phyloP scores from a whole-genome alignment of 2,888 invertebrate species.

The Neoitamus cyanurus region DNA sequence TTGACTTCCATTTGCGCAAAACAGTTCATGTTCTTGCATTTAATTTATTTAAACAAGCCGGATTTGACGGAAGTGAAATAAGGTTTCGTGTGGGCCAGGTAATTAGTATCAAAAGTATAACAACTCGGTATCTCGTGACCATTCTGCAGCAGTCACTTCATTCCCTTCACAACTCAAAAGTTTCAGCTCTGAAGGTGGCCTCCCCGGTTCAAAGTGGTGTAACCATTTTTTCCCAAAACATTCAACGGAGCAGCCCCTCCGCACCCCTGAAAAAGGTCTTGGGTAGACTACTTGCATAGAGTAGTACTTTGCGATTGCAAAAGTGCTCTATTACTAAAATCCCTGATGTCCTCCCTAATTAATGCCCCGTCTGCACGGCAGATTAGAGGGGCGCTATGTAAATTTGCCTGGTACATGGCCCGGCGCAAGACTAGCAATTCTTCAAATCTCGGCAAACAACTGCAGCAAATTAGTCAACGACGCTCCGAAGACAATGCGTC shows the following conservation, averaged over 20 bases:
- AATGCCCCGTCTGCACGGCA: not conserved
- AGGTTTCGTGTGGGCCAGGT: not conserved
- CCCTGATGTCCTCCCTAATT: conserved; percentile 18
- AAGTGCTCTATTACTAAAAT: not conserved
- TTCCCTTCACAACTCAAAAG: not conserved
- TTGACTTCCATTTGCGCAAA: not conserved
- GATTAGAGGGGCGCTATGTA: conserved; percentile 9
- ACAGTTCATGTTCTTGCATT: not conserved
- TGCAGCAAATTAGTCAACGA: conserved; percentile 35
- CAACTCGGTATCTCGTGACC: not conserved
- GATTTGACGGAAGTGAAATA: not conserved
- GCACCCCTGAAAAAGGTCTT: not conserved
- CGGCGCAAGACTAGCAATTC: not conserved
- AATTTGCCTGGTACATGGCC: conserved; percentile 3
- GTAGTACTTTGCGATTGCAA: not conserved
- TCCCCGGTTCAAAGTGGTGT: not conserved
- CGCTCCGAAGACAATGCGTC: conserved; percentile 25
- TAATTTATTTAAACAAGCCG: not conserved
- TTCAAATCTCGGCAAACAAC: conserved; percentile 28
- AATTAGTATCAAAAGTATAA: not conserved
- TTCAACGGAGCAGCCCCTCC: not conserved
- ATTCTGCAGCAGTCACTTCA: not conserved
- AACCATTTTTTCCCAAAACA: not conserved
- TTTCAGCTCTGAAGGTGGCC: not conserved
- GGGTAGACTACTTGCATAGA: not conserved